These are phyloP conservation scores for Gymnopithys bicolor DNA, from an alignment of 2,797 vertebrate species.

Conservation along the genomic window DNA sequence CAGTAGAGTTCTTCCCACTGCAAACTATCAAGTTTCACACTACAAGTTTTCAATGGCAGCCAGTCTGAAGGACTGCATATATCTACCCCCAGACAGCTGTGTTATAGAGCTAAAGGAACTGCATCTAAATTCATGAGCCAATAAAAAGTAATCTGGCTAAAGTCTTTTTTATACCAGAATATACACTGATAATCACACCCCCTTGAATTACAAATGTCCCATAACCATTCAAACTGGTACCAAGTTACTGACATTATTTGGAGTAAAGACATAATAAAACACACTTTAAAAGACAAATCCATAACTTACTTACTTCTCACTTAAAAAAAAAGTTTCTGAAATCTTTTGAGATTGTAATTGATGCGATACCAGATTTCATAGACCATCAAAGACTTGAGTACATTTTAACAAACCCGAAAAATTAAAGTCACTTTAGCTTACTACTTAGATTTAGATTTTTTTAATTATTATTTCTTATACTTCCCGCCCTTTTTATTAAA, in stretches of 20 bases:
- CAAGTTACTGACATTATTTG: conserved; percentile 77
- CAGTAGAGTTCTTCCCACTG: conserved; percentile 6
- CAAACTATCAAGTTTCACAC: conserved; percentile 63
- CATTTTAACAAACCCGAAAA: conserved; percentile 70
- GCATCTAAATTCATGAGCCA: conserved; percentile 81
- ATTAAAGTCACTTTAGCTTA: conserved; percentile 40
- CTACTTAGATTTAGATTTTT: background rate
- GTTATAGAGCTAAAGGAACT: conserved; percentile 76
- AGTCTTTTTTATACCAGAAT: conserved; percentile 77
- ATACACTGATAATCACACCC: conserved; percentile 77
- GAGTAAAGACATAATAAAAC: conserved; percentile 80
- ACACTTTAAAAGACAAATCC: conserved; percentile 77
- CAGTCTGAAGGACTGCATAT: conserved; percentile 72
- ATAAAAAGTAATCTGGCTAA: conserved; percentile 82
- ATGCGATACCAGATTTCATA: conserved; percentile 61
- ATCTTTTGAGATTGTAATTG: conserved; percentile 65
- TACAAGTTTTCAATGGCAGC: conserved; percentile 69
- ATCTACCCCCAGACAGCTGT: conserved; percentile 75
- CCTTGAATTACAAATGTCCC: conserved; percentile 81
- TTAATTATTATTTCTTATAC: background rate
- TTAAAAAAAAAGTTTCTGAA: conserved; percentile 67
- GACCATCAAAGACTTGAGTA: conserved; percentile 51
- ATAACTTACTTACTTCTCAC: conserved; percentile 72
- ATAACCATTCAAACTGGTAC: conserved; percentile 77
- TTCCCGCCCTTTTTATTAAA: background rate